Percentiles rank a stretch among this genome's conserved stretches.
phyloP scores from a whole-genome alignment of 2,888 invertebrate species.

The Patella depressa region DNA sequence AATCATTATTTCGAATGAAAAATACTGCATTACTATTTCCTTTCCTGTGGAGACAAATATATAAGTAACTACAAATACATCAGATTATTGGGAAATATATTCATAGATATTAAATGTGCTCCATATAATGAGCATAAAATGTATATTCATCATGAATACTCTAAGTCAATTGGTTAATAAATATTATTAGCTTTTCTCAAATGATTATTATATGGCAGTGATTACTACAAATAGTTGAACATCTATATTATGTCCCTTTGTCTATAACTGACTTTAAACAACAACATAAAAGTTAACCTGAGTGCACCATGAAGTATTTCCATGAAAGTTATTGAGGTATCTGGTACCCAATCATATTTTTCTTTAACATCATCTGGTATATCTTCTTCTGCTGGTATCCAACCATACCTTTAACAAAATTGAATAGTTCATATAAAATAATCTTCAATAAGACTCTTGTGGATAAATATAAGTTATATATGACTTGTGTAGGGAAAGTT shows the following conservation, averaged over 20 bases:
- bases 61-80: neutral
- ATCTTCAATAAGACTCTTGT: no score
- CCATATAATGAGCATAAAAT: no score
- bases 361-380: conserved; percentile 54
- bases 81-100: neutral
- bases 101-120: no score
- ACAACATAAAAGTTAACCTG: conserved; percentile 41
- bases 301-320: conserved; percentile 68
- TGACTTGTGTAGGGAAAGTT: no score
- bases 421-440: neutral
- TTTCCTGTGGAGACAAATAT: conserved; percentile 41
- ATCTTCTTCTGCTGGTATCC: conserved; percentile 61
- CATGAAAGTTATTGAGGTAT: conserved; percentile 68
- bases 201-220: no score
- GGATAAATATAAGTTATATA: no score
- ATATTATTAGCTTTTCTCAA: no score
- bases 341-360: conserved; percentile 64
- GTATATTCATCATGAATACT: no score
- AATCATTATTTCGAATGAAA: conserved; percentile 53
- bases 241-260: no score
- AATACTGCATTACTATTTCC: conserved; percentile 65
- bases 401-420: conserved; percentile 61
- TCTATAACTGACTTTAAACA: neutral
- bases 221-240: no score
- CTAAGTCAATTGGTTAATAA: no score